Percentiles rank a stretch among this genome's conserved stretches.
Evolutionary conservation across 2,888 invertebrate species (phyloP).

Genomic region (Pseudococcus longispinus): DNA sequence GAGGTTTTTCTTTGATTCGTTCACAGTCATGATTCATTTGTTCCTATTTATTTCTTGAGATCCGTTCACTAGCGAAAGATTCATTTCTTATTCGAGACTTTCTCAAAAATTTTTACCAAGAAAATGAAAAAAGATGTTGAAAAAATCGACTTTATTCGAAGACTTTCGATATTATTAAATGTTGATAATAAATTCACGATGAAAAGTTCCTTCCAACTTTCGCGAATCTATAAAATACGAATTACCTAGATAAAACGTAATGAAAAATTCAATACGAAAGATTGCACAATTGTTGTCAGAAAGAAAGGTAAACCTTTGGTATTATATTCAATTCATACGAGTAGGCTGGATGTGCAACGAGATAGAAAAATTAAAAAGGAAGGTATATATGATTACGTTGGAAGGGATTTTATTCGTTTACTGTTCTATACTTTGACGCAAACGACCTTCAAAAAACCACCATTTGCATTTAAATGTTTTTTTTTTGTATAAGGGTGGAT

Average conservation of each 20-base stretch:
- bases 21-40: no score
- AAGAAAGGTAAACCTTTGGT: not conserved
- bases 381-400: not conserved
- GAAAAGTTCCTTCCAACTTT: not conserved
- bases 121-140: not conserved
- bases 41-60: no score
- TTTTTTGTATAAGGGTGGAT: not conserved
- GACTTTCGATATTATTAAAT: not conserved
- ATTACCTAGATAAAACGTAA: not conserved
- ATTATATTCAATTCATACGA: not conserved
- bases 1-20: no score
- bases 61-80: no score
- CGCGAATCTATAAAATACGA: not conserved
- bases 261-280: not conserved
- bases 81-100: not conserved
- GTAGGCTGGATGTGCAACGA: not conserved
- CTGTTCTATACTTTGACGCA: not conserved
- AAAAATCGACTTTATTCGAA: not conserved
- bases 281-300: not conserved
- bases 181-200: no score
- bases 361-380: not conserved
- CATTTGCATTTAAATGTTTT: slow-evolving; percentile 25
- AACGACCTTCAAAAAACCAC: not conserved
- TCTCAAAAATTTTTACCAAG: not conserved
- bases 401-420: not conserved